Conservation (phyloP, 2,888 invertebrate species). For the Thereva nobilitata region DNA sequence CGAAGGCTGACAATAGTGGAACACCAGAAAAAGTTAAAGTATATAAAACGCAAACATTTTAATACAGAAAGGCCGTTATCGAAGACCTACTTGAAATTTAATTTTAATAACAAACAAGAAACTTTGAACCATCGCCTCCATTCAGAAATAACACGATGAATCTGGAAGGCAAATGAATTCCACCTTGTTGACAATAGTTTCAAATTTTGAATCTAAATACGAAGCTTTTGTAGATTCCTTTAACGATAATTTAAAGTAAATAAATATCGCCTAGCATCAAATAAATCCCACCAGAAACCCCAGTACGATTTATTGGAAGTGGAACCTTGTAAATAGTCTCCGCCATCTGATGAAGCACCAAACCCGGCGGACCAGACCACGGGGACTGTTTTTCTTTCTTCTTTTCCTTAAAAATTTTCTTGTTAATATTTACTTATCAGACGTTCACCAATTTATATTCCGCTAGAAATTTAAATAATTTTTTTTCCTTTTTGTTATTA, state of each 20-base stretch:
- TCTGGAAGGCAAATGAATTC: too few species aligned
- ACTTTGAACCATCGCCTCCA: too few species aligned
- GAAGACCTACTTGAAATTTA: too few species aligned
- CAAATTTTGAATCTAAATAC: too few species aligned
- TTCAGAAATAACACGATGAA: too few species aligned
- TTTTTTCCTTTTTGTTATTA: conserved; percentile 26
- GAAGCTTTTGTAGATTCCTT: conserved; percentile 1
- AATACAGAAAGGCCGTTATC: too few species aligned
- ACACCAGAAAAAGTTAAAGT: too few species aligned
- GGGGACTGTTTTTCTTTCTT: conserved; percentile 19
- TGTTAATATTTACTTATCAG: conserved; percentile 32
- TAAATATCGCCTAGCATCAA: conserved; percentile 21
- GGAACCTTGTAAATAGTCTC: conserved; percentile 26
- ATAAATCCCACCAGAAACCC: conserved; percentile 8
- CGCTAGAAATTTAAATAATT: conserved; percentile 33
- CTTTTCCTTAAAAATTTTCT: conserved; percentile 3
- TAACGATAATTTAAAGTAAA: conserved; percentile 33
- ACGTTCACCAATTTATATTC: conserved; percentile 33
- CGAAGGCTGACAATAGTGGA: too few species aligned
- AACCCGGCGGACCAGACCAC: not conserved
- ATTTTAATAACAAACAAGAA: too few species aligned
- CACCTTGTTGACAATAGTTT: too few species aligned
- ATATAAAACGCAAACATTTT: too few species aligned
- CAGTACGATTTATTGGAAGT: conserved; percentile 11
- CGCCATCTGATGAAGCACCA: not conserved